Conservation (phyloP, 2,888 invertebrate species). For the Scaptodrosophila latifasciaeformis region DNA sequence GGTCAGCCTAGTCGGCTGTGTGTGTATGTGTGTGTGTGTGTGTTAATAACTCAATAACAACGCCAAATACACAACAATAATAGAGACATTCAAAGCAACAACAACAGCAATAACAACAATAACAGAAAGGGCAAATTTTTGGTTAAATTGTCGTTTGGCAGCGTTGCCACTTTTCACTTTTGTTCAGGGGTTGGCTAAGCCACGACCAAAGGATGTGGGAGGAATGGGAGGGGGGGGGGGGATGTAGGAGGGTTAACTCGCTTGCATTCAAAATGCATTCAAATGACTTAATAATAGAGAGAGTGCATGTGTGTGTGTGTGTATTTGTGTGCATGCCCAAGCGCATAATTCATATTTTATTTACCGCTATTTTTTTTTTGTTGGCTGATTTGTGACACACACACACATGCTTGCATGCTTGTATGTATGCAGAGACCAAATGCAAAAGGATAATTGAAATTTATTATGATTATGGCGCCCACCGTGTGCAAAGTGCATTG, state of each 20-base stretch:
- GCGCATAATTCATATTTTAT: slow-evolving; percentile 51
- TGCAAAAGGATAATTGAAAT: slow-evolving; percentile 73
- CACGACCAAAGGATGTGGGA: neutral
- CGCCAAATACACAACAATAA: slow-evolving; percentile 59
- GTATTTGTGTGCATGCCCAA: slow-evolving; percentile 3
- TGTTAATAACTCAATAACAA: slow-evolving; percentile 64
- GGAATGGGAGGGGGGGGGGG: neutral
- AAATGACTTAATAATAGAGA: slow-evolving; percentile 67
- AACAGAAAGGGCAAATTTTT: slow-evolving; percentile 28
- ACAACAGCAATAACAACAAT: slow-evolving; percentile 42
- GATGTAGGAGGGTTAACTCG: slow-evolving; percentile 13
- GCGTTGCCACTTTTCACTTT: slow-evolving; percentile 41
- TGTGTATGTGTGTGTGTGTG: slow-evolving; percentile 29
- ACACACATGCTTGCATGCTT: no score
- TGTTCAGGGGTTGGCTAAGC: neutral
- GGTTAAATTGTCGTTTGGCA: slow-evolving; percentile 9
- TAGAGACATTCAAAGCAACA: slow-evolving; percentile 62
- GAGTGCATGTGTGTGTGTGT: neutral
- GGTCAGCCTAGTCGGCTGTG: slow-evolving; percentile 8
- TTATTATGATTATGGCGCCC: slow-evolving; percentile 73
- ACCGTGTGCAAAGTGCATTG: slow-evolving; percentile 39
- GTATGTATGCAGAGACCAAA: slow-evolving; percentile 38
- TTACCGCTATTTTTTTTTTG: slow-evolving; percentile 8
- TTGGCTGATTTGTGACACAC: slow-evolving; percentile 43
- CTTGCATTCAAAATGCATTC: slow-evolving; percentile 50